Percentiles rank a stretch among this genome's conserved stretches.
Evolutionary conservation across 2,797 vertebrate species (phyloP).

Genomic region (Schizopygopsis pylzovi): DNA sequence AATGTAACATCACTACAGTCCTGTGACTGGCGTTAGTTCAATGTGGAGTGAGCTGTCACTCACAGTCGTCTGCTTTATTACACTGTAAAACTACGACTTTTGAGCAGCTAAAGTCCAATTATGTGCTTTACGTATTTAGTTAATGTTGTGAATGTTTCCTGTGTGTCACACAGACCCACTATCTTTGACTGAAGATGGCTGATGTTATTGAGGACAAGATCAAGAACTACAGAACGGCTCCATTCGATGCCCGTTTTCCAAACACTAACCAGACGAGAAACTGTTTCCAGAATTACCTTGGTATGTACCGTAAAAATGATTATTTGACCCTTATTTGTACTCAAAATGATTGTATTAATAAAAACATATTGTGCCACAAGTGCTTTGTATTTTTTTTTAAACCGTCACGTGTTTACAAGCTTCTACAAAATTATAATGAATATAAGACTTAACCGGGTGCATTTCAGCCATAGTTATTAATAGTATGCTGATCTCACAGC

Average conservation of each 20-base stretch:
- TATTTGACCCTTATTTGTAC: not conserved
- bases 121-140: not conserved
- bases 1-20: not conserved
- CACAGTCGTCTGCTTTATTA: not conserved
- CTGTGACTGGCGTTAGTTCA: not conserved
- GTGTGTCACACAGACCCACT: not conserved
- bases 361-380: not conserved
- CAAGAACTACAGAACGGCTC: slow-evolving; percentile 81
- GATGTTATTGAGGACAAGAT: slow-evolving; percentile 77
- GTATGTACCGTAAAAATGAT: slow-evolving; percentile 58
- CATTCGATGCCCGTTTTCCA: slow-evolving; percentile 84
- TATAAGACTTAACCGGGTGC: not conserved
- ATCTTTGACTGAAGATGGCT: slow-evolving; percentile 68
- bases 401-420: not conserved
- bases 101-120: too few species aligned
- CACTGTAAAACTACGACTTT: not conserved
- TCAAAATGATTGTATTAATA: not conserved
- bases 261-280: slow-evolving; percentile 86
- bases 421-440: not conserved
- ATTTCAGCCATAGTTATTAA: not conserved
- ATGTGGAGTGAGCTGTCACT: not conserved
- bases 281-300: slow-evolving; percentile 85
- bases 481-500: not conserved
- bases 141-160: not conserved
- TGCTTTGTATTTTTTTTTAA: not conserved